Evolutionary conservation across 2,888 invertebrate species (phyloP).

Genomic region (Nephrotoma guestfalica): DNA sequence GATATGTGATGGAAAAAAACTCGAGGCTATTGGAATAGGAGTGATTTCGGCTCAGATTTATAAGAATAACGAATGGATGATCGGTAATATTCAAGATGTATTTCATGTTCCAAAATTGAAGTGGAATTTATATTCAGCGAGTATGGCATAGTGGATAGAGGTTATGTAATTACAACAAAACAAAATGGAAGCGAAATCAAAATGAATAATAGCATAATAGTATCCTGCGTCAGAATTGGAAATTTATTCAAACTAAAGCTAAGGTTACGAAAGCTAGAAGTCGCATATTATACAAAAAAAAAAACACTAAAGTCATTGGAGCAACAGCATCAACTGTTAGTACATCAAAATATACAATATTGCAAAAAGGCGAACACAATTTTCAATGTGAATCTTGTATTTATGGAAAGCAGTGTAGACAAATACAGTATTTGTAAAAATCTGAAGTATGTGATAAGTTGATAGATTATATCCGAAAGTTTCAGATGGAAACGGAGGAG

Average conservation of each 20-base stretch:
- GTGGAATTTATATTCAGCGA: slow-evolving; percentile 11
- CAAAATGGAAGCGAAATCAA: slow-evolving; percentile 5
- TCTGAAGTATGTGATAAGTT: too few species aligned
- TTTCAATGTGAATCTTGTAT: too few species aligned
- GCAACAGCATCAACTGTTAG: background rate
- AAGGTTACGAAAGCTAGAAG: background rate
- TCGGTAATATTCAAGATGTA: too few species aligned
- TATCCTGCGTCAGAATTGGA: background rate
- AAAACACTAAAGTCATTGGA: background rate
- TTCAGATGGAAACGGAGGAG: background rate
- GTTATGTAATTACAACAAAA: slow-evolving; percentile 4
- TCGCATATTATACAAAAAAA: background rate
- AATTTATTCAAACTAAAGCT: slow-evolving; percentile 2
- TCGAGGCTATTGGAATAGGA: background rate
- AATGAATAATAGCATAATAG: slow-evolving; percentile 2
- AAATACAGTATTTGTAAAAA: too few species aligned
- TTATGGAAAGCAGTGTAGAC: too few species aligned
- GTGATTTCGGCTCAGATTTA: background rate
- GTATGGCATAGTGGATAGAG: slow-evolving; percentile 8
- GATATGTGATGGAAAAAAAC: too few species aligned
- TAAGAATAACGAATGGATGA: background rate
- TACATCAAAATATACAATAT: too few species aligned
- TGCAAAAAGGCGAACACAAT: too few species aligned
- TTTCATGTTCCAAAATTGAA: too few species aligned
- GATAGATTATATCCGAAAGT: too few species aligned